Evolutionary conservation across 2,797 vertebrate genomes (phyloP), one percentile per base, ranked within the genome.

Genomic region (Pipistrellus kuhlii): DNA sequence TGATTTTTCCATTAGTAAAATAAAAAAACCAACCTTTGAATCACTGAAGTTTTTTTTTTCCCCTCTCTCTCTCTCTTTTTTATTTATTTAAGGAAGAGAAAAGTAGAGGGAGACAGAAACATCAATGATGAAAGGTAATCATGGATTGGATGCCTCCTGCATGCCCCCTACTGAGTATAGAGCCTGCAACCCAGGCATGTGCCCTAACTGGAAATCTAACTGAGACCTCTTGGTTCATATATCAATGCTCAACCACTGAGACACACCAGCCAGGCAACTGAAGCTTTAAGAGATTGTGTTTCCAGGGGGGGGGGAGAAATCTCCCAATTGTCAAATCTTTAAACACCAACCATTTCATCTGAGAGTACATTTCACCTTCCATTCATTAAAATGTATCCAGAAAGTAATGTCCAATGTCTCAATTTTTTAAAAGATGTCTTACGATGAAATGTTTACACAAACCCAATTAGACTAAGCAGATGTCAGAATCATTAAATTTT

Each of bases 271-370:
- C 27, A 14, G 27, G 32, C 76, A 38, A 25, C 7, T 90, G 11
- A 71, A 64, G 10, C 53, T 87, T 92, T 89, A 89, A 75, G 48
- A 62, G 13, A 48, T 32, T 85, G 4, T 84, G 3, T 80, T 89
- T 93, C 25, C 53, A 66, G 1, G 20, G 85, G 88, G 57, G 55
- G 15, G 41, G 88, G 85, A 59, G 44, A 17, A 7, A 69, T 80
- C 8, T 88, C 51, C 30, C 38, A 68, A 11, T 27, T 75, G 51
- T 85, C 72, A 96, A 88, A 75, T 76, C 7, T 92, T 92, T n/a
- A 94, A 93, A 82, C 0, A 82, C 5, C 27, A 84, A 46, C 23
- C 75, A 90, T 30, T 78, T 88, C 8, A 80, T 51, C 20, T 2
- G n/a, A 76, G 27, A 84, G 15, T 13, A 66, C n/a, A 87, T 69